Evolutionary conservation across 92 coral and sea anemone genomes (phyloP).

Genomic region (Meandrina meandrites): DNA sequence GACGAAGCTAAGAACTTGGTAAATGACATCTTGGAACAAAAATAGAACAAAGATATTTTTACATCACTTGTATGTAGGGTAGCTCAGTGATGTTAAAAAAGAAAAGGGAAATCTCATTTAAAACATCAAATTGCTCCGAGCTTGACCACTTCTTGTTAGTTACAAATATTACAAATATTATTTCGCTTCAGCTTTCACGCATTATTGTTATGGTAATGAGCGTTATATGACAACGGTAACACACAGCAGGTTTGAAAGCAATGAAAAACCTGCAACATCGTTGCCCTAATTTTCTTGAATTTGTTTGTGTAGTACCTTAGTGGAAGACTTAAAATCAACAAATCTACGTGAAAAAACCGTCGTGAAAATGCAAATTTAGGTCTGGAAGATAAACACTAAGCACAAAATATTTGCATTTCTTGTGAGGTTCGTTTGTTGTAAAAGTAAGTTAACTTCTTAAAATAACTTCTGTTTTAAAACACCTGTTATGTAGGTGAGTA

Average conservation of each 20-base stretch:
- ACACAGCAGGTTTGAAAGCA: no score
- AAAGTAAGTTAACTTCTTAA: not conserved
- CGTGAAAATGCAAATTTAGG: not conserved
- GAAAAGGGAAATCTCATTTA: not conserved
- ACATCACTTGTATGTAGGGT: not conserved
- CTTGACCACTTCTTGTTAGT: not conserved
- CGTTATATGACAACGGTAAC: no score
- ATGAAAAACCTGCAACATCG: no score
- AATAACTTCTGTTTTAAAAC: not conserved
- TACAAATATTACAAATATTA: no score
- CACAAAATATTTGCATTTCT: not conserved
- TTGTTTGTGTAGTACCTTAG: not conserved
- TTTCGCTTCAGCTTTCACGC: not conserved
- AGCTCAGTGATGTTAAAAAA: not conserved
- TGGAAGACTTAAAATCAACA: no score
- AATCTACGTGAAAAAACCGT: not conserved
- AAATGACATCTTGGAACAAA: slow-evolving; percentile 10
- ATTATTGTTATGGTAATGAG: no score
- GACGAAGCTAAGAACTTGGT: slow-evolving; percentile 15
- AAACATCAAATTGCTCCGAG: not conserved
- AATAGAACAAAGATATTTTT: not conserved
- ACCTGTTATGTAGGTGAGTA: not conserved
- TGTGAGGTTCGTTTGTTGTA: not conserved
- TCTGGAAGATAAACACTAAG: not conserved
- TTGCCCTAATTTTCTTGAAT: no score